A percentile compares a stretch with the other conserved stretches of the same genome.
These are phyloP conservation scores for Haplochromis vanheusdeni DNA, from an alignment of 2,113 vertebrate species.

Conservation along the genomic window DNA sequence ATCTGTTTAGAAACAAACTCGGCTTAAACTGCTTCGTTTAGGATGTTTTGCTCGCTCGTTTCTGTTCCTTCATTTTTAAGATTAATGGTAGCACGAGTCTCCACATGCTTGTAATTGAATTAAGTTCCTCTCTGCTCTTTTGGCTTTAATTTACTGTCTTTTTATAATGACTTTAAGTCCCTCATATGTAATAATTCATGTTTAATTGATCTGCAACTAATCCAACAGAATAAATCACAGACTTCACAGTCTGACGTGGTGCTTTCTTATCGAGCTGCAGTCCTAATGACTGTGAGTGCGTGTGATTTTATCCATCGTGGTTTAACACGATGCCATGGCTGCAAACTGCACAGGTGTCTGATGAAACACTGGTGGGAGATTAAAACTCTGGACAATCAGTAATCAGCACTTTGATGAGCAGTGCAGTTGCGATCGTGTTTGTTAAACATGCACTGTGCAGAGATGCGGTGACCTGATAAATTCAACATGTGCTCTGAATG, in stretches of 20 bases:
- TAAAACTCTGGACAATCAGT: background rate
- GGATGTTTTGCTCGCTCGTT: background rate
- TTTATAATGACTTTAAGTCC: background rate
- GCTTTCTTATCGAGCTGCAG: background rate
- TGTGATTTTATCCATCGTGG: background rate
- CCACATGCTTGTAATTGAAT: background rate
- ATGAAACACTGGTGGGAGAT: background rate
- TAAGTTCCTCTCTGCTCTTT: background rate
- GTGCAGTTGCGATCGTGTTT: background rate
- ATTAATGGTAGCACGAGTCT: background rate
- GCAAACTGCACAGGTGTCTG: background rate
- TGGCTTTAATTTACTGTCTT: background rate
- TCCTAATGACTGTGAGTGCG: background rate
- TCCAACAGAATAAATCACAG: slow-evolving; percentile 11
- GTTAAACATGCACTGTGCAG: background rate
- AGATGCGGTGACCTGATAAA: background rate
- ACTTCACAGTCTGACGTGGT: background rate
- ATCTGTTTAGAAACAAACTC: background rate
- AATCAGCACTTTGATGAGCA: background rate
- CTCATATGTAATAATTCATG: slow-evolving; percentile 7
- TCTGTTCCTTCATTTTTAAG: background rate
- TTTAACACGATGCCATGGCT: background rate
- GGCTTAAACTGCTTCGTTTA: background rate
- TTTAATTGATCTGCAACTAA: background rate
- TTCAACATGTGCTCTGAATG: background rate